Evolutionary conservation across 2,797 vertebrate species (phyloP).

Genomic region (Botia kubotai): DNA sequence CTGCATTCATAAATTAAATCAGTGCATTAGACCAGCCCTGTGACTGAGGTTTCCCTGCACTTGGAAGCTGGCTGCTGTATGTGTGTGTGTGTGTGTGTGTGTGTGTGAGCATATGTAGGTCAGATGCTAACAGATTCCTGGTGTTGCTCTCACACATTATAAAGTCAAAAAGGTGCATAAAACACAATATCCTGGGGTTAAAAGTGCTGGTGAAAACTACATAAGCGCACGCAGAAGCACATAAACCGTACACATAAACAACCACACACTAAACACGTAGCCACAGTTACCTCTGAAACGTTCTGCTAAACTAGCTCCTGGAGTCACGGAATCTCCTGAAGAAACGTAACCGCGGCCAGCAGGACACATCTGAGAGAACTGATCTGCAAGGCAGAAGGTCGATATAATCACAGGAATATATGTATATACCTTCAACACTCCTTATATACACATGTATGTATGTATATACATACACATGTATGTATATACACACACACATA

Average conservation of each 20-base stretch:
- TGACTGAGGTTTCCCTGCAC: constrained; percentile 49
- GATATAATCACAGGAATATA: neutral
- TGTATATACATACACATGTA: no score
- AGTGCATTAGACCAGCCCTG: constrained; percentile 51
- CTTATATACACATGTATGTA: no score
- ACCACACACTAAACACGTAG: neutral
- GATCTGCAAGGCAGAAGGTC: constrained; percentile 77
- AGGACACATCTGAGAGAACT: constrained; percentile 92
- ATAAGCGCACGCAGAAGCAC: constrained; percentile 24
- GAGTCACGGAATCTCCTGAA: constrained; percentile 76
- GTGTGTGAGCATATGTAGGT: constrained; percentile 45
- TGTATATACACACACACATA: no score
- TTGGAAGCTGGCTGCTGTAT: constrained; percentile 12
- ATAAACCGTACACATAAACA: neutral
- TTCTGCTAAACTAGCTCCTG: constrained; percentile 66
- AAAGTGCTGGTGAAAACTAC: constrained; percentile 66
- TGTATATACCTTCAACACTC: neutral
- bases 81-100: constrained; percentile 12
- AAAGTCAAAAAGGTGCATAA: constrained; percentile 7
- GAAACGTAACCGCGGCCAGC: constrained; percentile 90
- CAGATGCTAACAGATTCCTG: constrained; percentile 45
- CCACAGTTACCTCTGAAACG: constrained; percentile 83
- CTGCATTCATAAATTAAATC: constrained; percentile 57
- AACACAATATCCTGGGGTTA: neutral
- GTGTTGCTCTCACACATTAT: neutral